A percentile compares a stretch with the other conserved stretches of the same genome.
Conservation (phyloP, 2,113 vertebrate species). For the Rostratula benghalensis region DNA sequence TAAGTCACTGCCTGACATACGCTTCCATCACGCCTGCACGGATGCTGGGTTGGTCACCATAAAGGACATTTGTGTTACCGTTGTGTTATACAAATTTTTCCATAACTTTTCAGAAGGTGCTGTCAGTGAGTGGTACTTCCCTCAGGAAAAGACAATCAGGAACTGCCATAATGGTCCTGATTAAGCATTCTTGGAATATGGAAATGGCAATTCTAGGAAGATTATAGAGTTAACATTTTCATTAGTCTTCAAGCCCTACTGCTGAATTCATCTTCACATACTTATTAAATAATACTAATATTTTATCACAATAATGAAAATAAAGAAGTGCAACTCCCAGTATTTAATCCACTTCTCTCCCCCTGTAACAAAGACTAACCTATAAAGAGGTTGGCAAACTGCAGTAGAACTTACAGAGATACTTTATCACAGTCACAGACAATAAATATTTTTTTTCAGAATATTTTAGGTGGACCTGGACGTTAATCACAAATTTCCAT, state of each 20-base stretch:
- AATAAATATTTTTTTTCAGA: background rate
- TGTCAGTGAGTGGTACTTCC: background rate
- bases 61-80: background rate
- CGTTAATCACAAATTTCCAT: slow-evolving; percentile 14
- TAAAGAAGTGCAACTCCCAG: background rate
- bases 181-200: background rate
- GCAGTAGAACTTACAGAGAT: background rate
- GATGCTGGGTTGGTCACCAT: background rate
- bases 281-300: background rate
- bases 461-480: background rate
- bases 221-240: slow-evolving; percentile 6
- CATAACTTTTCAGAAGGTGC: background rate
- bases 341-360: background rate
- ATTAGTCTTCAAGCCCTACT: background rate
- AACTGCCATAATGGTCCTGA: background rate
- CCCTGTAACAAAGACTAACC: background rate
- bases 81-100: background rate
- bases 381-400: background rate
- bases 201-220: background rate
- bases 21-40: background rate
- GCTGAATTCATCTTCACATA: slow-evolving; percentile 22
- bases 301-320: slow-evolving; percentile 31
- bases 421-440: background rate
- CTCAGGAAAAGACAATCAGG: background rate
- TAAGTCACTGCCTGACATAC: background rate